Evolutionary conservation across 2,888 invertebrate genomes (phyloP), one percentile per base, ranked within the genome.

Genomic region (Germaria angustata): DNA sequence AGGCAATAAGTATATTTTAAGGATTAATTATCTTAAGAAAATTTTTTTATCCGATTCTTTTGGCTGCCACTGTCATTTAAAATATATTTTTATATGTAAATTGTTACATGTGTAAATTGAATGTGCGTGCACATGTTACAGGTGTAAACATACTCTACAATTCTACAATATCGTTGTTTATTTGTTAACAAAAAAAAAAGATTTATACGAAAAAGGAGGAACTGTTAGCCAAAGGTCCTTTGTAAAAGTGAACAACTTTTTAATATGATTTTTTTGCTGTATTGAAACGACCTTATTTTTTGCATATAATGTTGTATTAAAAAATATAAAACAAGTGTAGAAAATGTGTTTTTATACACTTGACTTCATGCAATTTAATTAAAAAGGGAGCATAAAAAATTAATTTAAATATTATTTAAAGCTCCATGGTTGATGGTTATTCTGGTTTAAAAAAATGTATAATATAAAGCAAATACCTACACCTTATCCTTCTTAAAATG

Each of bases 311-410:
- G 28, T 28, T 22, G 24, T n/a, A 65, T 75, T 75, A 46, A 24
- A 36, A 36, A 46, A 53, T 24, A 39, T 44, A 65, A 72, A 63
- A 39, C 39, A 61, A 61, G 20, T 51, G 51, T 11, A n/a, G 17
- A 61, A 65, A 51, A 51, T 34, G 32, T 46, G 28, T 66, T 55
- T 55, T 65, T 63, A 15, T 20, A 39, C 78, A 65, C 63, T 78
- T 65, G 78, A 71, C 55, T 78, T 46, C 22, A 49, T 44, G 49
- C 55, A 65, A 65, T 78, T 78, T 32, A 65, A 71, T 71, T 57
- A 15, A 9, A 44, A 44, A 39, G 17, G 13, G 15, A 17, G 2
- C 7, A 11, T 13, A 24, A 22, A 39, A 15, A 15, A 6, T 13
- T 13, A 22, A 5, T 49, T 59, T 17, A 49, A 61, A 36, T 11